A percentile compares a stretch with the other conserved stretches of the same genome.
Conservation (phyloP, 2,113 vertebrate species). For the Ibidorhyncha struthersii region DNA sequence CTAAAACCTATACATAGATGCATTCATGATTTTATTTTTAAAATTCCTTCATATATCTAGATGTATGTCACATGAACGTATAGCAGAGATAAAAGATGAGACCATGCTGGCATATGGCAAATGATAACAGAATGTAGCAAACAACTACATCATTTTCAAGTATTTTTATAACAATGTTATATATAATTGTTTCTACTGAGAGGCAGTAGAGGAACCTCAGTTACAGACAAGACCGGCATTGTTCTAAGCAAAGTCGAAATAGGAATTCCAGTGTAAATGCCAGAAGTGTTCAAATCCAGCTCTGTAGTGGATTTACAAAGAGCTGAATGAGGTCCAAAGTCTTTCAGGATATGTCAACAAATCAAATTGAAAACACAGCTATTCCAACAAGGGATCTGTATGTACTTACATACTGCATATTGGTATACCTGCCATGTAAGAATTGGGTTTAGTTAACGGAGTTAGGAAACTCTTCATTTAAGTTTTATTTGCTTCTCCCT, state of each 20-base stretch:
- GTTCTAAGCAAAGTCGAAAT: background rate
- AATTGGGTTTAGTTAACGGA: background rate
- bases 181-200: background rate
- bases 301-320: slow-evolving; percentile 12
- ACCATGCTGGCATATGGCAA: background rate
- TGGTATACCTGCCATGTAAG: background rate
- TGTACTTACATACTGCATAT: background rate
- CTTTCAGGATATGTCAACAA: slow-evolving; percentile 45
- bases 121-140: background rate
- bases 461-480: slow-evolving; percentile 36
- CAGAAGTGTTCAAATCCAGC: background rate
- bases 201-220: background rate
- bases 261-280: slow-evolving; percentile 2
- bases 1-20: background rate
- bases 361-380: slow-evolving; percentile 38
- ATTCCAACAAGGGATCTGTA: background rate
- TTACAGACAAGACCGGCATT: background rate
- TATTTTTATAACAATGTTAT: background rate
- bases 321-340: slow-evolving; percentile 30
- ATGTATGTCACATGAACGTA: background rate
- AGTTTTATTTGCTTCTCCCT: slow-evolving; percentile 44
- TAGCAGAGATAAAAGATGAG: background rate
- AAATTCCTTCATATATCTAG: background rate
- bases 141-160: background rate
- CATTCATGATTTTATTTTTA: background rate